These are phyloP conservation scores for Perithous albicinctus DNA, from an alignment of 2,888 invertebrate genomes.

Conservation along the genomic window DNA sequence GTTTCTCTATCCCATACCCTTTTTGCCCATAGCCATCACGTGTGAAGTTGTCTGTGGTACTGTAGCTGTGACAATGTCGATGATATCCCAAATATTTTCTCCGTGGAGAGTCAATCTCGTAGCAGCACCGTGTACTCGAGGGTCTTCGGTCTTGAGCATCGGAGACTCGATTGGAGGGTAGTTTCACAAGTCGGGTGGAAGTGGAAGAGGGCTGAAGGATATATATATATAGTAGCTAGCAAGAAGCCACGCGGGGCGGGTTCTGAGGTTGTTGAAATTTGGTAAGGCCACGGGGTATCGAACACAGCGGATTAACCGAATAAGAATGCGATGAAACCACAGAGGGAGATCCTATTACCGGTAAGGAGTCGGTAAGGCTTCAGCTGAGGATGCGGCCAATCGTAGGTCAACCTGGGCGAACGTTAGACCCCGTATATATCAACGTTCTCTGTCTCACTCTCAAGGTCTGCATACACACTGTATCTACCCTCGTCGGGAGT, in stretches of 20 bases:
- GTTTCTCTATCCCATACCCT: conserved; percentile 31
- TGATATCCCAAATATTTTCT: conserved; percentile 65
- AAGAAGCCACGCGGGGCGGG: conserved; percentile 35
- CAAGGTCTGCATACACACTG: conserved; percentile 39
- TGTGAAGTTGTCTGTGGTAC: conserved; percentile 48
- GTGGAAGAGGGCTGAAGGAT: conserved; percentile 14
- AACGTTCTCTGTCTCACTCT: conserved; percentile 52
- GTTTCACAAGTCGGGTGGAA: conserved; percentile 9
- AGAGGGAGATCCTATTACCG: conserved; percentile 84
- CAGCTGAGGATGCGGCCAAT: conserved; percentile 84
- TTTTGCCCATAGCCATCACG: conserved; percentile 54
- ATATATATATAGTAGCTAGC: neutral
- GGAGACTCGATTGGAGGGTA: conserved; percentile 15
- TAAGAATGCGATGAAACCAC: conserved; percentile 84
- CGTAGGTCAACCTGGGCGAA: conserved; percentile 82
- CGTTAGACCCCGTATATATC: conserved; percentile 68
- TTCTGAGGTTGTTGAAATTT: conserved; percentile 49
- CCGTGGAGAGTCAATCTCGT: conserved; percentile 29
- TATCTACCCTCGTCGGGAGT: conserved; percentile 68
- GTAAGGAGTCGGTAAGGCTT: conserved; percentile 84
- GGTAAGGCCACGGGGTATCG: conserved; percentile 63
- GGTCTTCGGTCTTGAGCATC: neutral
- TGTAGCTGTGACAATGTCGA: conserved; percentile 31
- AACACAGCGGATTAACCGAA: conserved; percentile 77
- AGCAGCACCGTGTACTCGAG: conserved; percentile 17